Conservation (phyloP, 2,797 vertebrate species). For the Enoplosus armatus region DNA sequence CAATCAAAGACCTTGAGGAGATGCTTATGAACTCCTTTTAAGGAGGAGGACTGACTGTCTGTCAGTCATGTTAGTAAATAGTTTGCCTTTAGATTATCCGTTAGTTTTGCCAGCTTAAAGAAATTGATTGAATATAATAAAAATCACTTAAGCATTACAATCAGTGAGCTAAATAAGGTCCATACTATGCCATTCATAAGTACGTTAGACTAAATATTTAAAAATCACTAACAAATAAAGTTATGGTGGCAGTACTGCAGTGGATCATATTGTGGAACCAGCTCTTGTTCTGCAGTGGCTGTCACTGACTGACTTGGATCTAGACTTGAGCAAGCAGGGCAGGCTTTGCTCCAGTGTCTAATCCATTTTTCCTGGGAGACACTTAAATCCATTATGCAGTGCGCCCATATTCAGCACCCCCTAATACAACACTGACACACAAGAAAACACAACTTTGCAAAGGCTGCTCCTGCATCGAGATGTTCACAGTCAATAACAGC, state of each 20-base stretch:
- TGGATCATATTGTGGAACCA: constrained; percentile 23
- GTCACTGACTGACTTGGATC: constrained; percentile 41
- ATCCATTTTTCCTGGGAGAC: constrained; percentile 69
- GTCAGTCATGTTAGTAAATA: no score
- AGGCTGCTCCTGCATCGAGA: constrained; percentile 18
- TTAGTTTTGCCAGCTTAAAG: neutral
- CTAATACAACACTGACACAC: constrained; percentile 46
- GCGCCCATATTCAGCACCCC: constrained; percentile 51
- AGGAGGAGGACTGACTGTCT: no score
- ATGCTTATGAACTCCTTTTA: constrained; percentile 6
- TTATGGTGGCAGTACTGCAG: constrained; percentile 9
- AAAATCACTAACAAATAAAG: constrained; percentile 6
- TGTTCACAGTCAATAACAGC: constrained; percentile 27
- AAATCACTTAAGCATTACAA: neutral
- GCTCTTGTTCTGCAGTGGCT: constrained; percentile 43
- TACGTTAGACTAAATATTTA: constrained; percentile 4
- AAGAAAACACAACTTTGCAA: constrained; percentile 43
- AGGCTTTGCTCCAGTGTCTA: constrained; percentile 61
- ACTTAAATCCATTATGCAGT: constrained; percentile 68
- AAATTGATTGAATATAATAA: neutral
- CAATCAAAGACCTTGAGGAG: constrained; percentile 3
- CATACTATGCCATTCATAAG: neutral
- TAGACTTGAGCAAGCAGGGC: constrained; percentile 43
- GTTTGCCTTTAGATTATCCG: neutral
- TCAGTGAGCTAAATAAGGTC: neutral